Percentiles rank a stretch among this genome's conserved stretches.
These are phyloP conservation scores for Saccostrea echinata DNA, from an alignment of 1,140 invertebrate genomes.

Conservation along the genomic window DNA sequence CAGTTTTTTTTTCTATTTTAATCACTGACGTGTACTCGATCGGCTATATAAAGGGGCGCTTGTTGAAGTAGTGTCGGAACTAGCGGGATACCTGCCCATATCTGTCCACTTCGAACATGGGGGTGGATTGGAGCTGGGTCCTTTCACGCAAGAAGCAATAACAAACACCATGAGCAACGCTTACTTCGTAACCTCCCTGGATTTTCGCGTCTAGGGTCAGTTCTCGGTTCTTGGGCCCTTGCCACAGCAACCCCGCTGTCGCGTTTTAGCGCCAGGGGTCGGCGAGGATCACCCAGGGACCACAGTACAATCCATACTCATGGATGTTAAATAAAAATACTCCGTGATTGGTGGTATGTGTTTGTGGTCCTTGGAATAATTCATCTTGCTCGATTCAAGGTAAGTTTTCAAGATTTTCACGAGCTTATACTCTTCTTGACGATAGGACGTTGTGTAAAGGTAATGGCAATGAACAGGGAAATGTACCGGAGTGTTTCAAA, in stretches of 20 bases:
- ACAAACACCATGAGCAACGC: conserved; percentile 32
- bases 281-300: conserved; percentile 57
- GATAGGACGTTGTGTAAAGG: too few relatives aligned
- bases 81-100: not conserved
- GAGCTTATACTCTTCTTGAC: too few relatives aligned
- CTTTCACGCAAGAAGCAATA: conserved; percentile 42
- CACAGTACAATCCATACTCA: conserved; percentile 28
- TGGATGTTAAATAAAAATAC: not conserved
- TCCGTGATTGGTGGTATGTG: conserved; percentile 1
- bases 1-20: conserved; percentile 8
- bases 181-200: conserved; percentile 58
- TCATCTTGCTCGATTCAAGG: not conserved
- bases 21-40: not conserved
- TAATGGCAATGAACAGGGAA: too few relatives aligned
- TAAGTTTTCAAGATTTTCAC: not conserved
- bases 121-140: conserved; percentile 55
- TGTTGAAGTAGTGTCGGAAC: not conserved
- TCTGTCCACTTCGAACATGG: conserved; percentile 38
- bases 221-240: conserved; percentile 60
- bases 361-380: not conserved
- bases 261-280: conserved; percentile 51
- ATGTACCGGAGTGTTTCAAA: too few relatives aligned
- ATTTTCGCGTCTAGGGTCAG: conserved; percentile 52
- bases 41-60: conserved; percentile 29
- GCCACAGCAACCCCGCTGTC: conserved; percentile 57